phyloP scores from a whole-genome alignment of 2,888 invertebrate species.

The Papilio protenor region DNA sequence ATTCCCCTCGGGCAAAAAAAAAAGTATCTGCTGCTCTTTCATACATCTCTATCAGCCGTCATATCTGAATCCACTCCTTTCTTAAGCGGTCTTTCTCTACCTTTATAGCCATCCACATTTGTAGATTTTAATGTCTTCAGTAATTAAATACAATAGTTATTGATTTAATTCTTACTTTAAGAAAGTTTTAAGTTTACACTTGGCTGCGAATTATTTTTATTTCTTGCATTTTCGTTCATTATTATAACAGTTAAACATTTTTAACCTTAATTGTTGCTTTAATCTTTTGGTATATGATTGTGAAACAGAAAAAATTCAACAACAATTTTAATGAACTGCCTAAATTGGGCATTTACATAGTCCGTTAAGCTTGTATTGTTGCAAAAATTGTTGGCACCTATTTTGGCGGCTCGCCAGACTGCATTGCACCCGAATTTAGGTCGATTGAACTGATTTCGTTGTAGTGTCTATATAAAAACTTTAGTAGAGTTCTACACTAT shows the following conservation, averaged over 20 bases:
- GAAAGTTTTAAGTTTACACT: neutral
- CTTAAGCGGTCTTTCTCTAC: too few species aligned
- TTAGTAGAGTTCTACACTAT: neutral
- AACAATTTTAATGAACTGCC: neutral
- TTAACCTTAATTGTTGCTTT: neutral
- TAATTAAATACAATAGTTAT: too few species aligned
- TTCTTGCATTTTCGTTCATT: neutral
- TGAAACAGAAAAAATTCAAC: neutral
- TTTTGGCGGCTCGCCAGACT: constrained; percentile 28
- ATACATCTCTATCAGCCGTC: too few species aligned
- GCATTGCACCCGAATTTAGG: constrained; percentile 13
- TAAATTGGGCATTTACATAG: constrained; percentile 15
- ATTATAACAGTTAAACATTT: neutral
- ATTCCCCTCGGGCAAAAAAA: too few species aligned
- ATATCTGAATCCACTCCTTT: too few species aligned
- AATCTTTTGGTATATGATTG: neutral
- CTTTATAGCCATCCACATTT: too few species aligned
- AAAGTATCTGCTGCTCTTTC: too few species aligned
- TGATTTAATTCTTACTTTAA: too few species aligned
- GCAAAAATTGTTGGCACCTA: constrained; percentile 3
- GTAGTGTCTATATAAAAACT: neutral
- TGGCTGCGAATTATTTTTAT: neutral
- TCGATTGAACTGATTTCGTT: constrained; percentile 3
- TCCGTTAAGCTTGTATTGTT: neutral
- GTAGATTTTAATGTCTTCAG: too few species aligned